Base-by-base conservation (phyloP, 2,113 vertebrate genomes). In the Daboia siamensis region DNA sequence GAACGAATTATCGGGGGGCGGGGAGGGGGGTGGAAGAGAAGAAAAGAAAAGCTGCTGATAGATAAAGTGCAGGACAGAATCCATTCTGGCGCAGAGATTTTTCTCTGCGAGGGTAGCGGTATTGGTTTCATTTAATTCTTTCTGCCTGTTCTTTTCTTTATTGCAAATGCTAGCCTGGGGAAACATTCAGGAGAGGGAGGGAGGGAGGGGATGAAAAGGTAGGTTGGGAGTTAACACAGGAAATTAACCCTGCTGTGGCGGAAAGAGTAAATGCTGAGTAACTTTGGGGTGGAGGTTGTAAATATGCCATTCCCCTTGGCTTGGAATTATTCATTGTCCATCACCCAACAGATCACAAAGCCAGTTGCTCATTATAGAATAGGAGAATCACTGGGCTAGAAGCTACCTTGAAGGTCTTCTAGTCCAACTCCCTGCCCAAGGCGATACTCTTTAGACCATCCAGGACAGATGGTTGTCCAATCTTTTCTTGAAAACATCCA, bases 41-140 rank as follows among this genome's bases (percentile, higher is more conserved):
- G 4, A 12, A 59, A 2, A 24, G 1, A 3, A 56, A 93, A 87
- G 29, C 92, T 54, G 46, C 93, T 10, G 90, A 87, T 93, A 96
- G 96, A 97, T 96, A 96, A 96, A 97, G 96, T 95, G n/a, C 93
- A 90, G n/a, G 4, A 29, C 95, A 90, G 94, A 91, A 96, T 94
- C 52, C 84, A 85, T 61, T 87, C 92, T 17, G n/a, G 55, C 54
- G 2, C 90, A 59, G 93, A 93, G 26, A n/a, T 69, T 69, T 95
- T 94, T 17, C 95, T 95, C 95, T 89, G 92, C 93, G 93, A 95
- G 93, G 91, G 94, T 94, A 26, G 92, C 0, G 93, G 97, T 95
- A 96, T 97, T 97, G 94, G 51, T 95, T 97, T 97, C 96, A 6
- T 97, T 97, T 98, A 98, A 98, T 98, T 98, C 97, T 97, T 98